Base-by-base conservation (phyloP, 2,797 vertebrate genomes). In the Bradypodion pumilum region DNA sequence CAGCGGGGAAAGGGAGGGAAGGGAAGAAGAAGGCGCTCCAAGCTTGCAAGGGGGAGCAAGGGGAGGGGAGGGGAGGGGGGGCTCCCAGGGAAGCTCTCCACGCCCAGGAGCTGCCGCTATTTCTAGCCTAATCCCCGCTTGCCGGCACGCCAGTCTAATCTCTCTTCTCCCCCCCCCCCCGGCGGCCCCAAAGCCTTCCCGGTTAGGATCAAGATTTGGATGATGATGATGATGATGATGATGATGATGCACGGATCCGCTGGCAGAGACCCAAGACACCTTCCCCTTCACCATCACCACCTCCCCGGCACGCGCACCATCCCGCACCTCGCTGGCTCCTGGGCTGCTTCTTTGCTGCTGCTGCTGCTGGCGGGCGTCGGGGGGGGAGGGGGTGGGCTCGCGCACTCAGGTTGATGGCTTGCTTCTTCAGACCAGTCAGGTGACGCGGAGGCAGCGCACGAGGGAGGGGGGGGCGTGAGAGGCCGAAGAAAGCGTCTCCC, bases 381-480 rank as follows among this genome's bases (percentile, higher is more conserved):
- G 21, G n/a, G n/a, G n/a, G n/a, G n/a, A n/a, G n/a, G n/a, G 89
- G 88, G 83, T 85, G 87, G 92, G 56, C 56, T 63, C 62, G n/a
- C n/a, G n/a, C n/a, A n/a, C 90, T 90, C 93, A 52, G 94, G 91
- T 85, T 88, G 82, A 83, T 86, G n/a, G n/a, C n/a, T n/a, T 70
- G 88, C 87, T 89, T 88, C 88, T 88, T 46, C 77, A 59, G 74
- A n/a, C n/a, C n/a, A 93, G 96, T 97, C 97, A 97, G 94, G 93
- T 97, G 97, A 97, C 94, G 89, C 94, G 89, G 92, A 29, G n/a
- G n/a, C n/a, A n/a, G 84, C 91, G 75, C 87, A 91, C 94, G 91
- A 94, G 94, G 62, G 46, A 35, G 15, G 49, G 49, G 49, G 1
- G 49, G 49, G 8, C 1, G 49, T 9, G 49, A 7, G 89, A 91